Base-by-base conservation (phyloP, 2,888 invertebrate genomes). In the Dermolepida albohirtum region DNA sequence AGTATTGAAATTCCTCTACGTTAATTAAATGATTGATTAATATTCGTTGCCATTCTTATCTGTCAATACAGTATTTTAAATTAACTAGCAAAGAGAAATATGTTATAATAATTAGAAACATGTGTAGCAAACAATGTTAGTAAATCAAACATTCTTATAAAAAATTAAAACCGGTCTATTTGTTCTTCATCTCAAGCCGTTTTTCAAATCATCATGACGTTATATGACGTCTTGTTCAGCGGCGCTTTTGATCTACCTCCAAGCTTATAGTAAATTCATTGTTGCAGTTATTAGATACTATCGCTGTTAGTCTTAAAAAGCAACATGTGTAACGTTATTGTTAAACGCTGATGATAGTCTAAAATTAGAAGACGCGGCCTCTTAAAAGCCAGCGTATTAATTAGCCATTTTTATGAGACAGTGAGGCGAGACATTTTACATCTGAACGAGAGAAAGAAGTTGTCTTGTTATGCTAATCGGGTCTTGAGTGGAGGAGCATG, bases 171-270 rank as follows among this genome's bases (percentile, higher is more conserved):
- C 34, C 41, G 14, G 41, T 39, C 39, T 57, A 66, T 17, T 59
- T 22, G 41, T 27, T 34, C 40, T 39, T 55, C 22, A 27, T 39
- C 29, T 34, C 40, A 55, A 55, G 27, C 59, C 41, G 40, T 66
- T 66, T 59, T 14, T 22, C n/a, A 43, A 64, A 64, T 39, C 34
- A 47, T 34, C 29, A 16, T 47, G 34, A 34, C 50, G 41, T 55
- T 55, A 27, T 17, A 66, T 66, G 57, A 59, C 47, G 55, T 66
- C 59, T 66, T 66, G 27, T 66, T 66, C 39, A 59, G 66, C 66
- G 66, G 66, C 59, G 22, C 49, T 59, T 66, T 66, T 66, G 66
- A 66, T 59, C 40, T 66, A 59, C 40, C 41, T 59, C 39, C 14
- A 14, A 12, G 29, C 4, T 14, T 29, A 17, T 14, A 34, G 6